phyloP scores from a whole-genome alignment of 2,113 vertebrate species.

The Coracopsis vasa region DNA sequence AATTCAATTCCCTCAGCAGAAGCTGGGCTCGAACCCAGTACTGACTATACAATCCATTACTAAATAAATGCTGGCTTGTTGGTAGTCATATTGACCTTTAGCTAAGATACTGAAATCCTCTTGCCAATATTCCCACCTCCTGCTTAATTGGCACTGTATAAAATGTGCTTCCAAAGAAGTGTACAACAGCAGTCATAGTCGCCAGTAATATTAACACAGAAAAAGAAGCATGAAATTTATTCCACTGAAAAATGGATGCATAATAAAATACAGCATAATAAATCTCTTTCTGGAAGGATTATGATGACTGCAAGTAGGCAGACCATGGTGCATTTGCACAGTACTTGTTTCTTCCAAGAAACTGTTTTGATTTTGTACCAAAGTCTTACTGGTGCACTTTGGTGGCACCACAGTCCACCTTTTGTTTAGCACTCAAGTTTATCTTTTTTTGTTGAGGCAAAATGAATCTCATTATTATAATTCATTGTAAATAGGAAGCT shows the following conservation, averaged over 20 bases:
- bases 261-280: conserved; percentile 54
- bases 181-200: not conserved
- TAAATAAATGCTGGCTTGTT: conserved; percentile 39
- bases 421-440: not conserved
- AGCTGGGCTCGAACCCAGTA: conserved; percentile 27
- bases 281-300: conserved; percentile 36
- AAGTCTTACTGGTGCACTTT: not conserved
- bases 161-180: conserved; percentile 52
- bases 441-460: not conserved
- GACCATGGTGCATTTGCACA: not conserved
- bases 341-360: not conserved
- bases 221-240: conserved; percentile 58
- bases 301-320: conserved; percentile 4
- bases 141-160: conserved; percentile 54
- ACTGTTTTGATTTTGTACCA: not conserved
- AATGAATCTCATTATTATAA: not conserved
- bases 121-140: conserved; percentile 46
- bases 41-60: conserved; percentile 42
- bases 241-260: conserved; percentile 28
- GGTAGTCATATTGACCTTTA: conserved; percentile 58
- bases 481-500: not conserved
- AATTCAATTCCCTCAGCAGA: conserved; percentile 35
- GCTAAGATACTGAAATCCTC: conserved; percentile 28
- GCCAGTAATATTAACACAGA: conserved; percentile 36
- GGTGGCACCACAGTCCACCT: not conserved